Evolutionary conservation across 2,888 invertebrate genomes (phyloP).

Genomic region (Chironomus tentans): DNA sequence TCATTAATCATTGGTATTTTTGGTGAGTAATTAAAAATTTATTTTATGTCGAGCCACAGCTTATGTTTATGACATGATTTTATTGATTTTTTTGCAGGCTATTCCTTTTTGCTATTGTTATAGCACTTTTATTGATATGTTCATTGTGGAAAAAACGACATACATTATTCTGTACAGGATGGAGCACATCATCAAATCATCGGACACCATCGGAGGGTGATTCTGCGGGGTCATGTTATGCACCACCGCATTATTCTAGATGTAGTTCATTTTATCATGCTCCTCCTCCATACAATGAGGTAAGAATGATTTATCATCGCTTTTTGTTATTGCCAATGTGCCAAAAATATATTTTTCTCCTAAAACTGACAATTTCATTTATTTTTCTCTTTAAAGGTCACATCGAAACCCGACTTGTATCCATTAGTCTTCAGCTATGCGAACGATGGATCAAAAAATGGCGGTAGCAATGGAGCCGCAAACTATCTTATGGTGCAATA

Average conservation of each 20-base stretch:
- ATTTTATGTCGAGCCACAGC: not conserved
- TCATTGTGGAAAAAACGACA: slow-evolving; percentile 52
- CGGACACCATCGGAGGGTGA: slow-evolving; percentile 59
- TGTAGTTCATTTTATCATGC: slow-evolving; percentile 75
- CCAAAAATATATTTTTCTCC: no score
- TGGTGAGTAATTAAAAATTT: slow-evolving; percentile 41
- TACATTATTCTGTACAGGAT: slow-evolving; percentile 40
- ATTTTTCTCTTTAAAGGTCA: slow-evolving; percentile 48
- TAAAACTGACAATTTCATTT: not conserved
- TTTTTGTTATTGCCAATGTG: no score
- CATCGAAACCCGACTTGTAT: slow-evolving; percentile 76
- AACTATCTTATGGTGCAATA: slow-evolving; percentile 79
- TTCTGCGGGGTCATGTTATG: slow-evolving; percentile 71
- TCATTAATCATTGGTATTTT: slow-evolving; percentile 61
- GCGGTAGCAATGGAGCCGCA: slow-evolving; percentile 46
- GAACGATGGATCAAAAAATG: slow-evolving; percentile 58
- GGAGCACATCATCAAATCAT: slow-evolving; percentile 46
- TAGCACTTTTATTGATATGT: slow-evolving; percentile 61
- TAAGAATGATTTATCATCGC: slow-evolving; percentile 35
- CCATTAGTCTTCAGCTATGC: slow-evolving; percentile 75
- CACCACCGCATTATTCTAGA: slow-evolving; percentile 74
- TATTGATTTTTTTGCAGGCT: slow-evolving; percentile 43
- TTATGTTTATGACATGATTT: not conserved
- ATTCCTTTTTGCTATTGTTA: slow-evolving; percentile 58
- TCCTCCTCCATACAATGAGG: slow-evolving; percentile 79